Base-by-base conservation (phyloP, 2,888 invertebrate genomes). In the Buathra laborator region DNA sequence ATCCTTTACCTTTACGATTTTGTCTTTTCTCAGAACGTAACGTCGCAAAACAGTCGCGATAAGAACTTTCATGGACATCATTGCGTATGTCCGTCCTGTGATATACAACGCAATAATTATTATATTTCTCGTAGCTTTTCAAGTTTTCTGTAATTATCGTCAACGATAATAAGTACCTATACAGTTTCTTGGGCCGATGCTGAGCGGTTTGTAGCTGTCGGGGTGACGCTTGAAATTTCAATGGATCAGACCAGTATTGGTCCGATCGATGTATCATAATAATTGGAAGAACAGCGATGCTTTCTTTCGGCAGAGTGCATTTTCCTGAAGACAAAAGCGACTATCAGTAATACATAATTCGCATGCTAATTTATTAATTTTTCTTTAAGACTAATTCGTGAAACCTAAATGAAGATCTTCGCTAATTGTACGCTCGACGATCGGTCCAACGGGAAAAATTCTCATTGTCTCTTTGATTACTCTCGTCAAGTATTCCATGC, bases 381-480 rank as follows among this genome's bases (percentile, higher is more conserved):
- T 53, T 14, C 16, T 53, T 44, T 74, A 9, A 44, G 19, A 62
- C 93, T 93, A 0, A 78, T 83, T 94, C 95, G 68, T 95, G 94
- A 59, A 74, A 74, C 72, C 56, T 44, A 72, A 19, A 53, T 72
- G n/a, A 14, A 72, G 43, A 44, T 56, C 59, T 14, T 72, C 70
- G 16, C 37, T 71, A n/a, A 71, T 10, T 4, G 37, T 37, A 16
- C 70, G 70, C 14, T 16, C 70, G 53, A 71, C 10, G 6, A 71
- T 71, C 37, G 53, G 53, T 12, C 37, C 95, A 0, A 95, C 94
- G 0, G 95, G 95, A 88, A 95, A 95, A 7, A 96, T 86, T 51
- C 96, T 93, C 93, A 96, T 94, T 0, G 95, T 94, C 90, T 96
- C 96, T 88, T 95, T 96, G 19, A 96, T 94, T 0, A 95, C 95